Conservation (phyloP, 2,113 vertebrate species). For the Halichoerus grypus region DNA sequence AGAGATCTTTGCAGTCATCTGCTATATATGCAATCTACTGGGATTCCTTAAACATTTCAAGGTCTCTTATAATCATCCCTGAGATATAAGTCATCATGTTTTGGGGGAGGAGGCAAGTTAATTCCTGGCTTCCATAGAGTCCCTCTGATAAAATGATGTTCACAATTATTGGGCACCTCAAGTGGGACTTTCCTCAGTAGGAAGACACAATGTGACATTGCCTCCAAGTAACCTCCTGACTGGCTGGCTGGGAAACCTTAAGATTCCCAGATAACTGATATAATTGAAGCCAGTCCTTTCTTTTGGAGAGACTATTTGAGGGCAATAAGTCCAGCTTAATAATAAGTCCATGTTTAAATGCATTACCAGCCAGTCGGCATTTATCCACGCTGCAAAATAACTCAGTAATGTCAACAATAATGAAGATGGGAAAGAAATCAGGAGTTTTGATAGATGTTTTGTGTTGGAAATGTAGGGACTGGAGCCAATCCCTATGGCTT, state of each 20-base stretch:
- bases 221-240: neutral
- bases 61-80: neutral
- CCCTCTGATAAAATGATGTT: neutral
- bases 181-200: neutral
- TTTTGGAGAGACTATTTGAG: neutral
- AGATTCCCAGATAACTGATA: slow-evolving; percentile 24
- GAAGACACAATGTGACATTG: neutral
- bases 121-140: neutral
- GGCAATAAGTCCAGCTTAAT: neutral
- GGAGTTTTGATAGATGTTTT: neutral
- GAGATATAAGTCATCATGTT: neutral
- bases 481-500: neutral
- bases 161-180: neutral
- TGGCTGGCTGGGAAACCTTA: neutral
- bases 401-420: neutral
- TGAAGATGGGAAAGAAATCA: neutral
- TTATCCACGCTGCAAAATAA: neutral
- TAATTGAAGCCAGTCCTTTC: neutral
- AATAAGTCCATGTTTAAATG: neutral
- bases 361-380: neutral
- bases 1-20: neutral
- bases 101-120: neutral
- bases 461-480: neutral
- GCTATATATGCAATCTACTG: neutral
- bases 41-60: neutral